Conservation (phyloP, 2,888 invertebrate species). For the Andrena bucephala region DNA sequence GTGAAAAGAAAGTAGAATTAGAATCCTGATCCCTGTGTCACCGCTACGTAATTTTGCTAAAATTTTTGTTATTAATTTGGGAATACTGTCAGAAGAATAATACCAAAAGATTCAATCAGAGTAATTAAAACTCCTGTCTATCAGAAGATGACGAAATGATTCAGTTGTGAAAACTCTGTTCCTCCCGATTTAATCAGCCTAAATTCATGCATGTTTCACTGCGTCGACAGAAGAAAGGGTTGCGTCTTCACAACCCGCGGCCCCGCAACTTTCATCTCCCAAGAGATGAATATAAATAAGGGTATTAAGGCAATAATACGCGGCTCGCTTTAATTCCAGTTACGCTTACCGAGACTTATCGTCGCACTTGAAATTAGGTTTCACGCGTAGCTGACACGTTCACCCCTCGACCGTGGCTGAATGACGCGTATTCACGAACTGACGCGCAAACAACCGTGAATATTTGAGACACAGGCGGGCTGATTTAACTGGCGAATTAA, state of each 20-base stretch:
- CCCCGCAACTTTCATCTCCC: constrained; percentile 42
- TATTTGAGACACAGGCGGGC: constrained; percentile 18
- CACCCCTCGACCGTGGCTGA: background rate
- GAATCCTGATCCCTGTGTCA: background rate
- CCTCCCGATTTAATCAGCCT: constrained; percentile 9
- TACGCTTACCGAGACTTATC: constrained; percentile 42
- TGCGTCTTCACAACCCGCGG: constrained; percentile 29
- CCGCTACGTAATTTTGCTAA: background rate
- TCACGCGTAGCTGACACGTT: constrained; percentile 2
- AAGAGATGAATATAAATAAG: constrained; percentile 72
- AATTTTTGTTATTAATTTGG: background rate
- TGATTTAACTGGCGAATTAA: constrained; percentile 42
- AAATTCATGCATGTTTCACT: constrained; percentile 56
- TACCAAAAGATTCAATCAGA: background rate
- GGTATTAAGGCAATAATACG: constrained; percentile 65
- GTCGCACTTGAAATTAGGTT: constrained; percentile 49
- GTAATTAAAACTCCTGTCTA: too few relatives aligned
- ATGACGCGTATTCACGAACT: constrained; percentile 18
- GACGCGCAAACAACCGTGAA: constrained; percentile 29
- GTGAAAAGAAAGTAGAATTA: background rate
- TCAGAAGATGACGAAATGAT: background rate
- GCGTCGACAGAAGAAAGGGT: constrained; percentile 44
- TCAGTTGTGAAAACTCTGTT: background rate
- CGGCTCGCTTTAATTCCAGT: constrained; percentile 40
- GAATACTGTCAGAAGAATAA: background rate